phyloP scores from a whole-genome alignment of 2,888 invertebrate genomes.

The Noctuana brunneofusca region DNA sequence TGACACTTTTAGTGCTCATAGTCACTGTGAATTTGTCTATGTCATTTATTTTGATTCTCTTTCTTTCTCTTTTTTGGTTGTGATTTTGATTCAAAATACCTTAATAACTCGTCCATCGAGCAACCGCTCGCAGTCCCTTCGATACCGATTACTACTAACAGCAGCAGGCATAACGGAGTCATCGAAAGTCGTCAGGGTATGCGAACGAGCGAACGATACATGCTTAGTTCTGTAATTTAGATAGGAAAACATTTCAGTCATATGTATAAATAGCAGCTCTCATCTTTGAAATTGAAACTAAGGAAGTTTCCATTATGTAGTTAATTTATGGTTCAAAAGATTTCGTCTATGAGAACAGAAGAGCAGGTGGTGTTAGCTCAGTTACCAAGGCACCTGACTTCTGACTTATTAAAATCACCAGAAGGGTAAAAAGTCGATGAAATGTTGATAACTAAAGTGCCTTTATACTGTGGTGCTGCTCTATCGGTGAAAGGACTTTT shows the following conservation, averaged over 20 bases:
- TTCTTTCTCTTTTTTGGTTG: background rate
- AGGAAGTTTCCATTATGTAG: no score
- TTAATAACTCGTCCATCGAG: slow-evolving; percentile 87
- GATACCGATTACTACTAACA: slow-evolving; percentile 65
- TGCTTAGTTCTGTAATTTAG: slow-evolving; percentile 88
- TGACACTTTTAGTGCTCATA: no score
- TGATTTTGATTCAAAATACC: slow-evolving; percentile 44
- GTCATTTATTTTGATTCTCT: background rate
- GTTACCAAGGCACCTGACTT: no score
- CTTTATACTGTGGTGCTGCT: background rate
- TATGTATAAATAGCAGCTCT: background rate
- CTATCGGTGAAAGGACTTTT: background rate
- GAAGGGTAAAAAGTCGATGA: no score
- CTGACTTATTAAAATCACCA: no score
- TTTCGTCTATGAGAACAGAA: no score
- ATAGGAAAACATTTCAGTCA: background rate
- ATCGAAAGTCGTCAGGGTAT: slow-evolving; percentile 93
- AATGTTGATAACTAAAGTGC: no score
- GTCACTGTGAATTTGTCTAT: background rate
- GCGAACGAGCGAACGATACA: slow-evolving; percentile 94
- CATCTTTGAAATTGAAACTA: no score
- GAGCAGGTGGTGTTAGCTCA: no score
- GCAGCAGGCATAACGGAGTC: slow-evolving; percentile 84
- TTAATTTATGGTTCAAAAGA: no score
- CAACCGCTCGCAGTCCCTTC: slow-evolving; percentile 85